Base-by-base conservation (phyloP, 2,888 invertebrate genomes). In the Carterocephalus palaemon region DNA sequence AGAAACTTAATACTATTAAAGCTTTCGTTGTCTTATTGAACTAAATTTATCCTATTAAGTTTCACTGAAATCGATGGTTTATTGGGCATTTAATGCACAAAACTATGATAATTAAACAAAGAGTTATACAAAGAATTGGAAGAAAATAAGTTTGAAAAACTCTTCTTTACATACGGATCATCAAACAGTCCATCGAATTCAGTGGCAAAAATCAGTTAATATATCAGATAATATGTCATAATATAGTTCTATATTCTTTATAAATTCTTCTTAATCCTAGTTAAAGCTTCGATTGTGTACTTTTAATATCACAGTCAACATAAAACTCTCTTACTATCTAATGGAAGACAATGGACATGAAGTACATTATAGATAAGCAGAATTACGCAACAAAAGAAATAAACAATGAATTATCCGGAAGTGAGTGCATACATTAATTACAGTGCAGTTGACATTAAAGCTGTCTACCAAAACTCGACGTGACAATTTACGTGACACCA, bases 381-480 rank as follows among this genome's bases (percentile, higher is more conserved):
- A 43, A 37, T 37, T 43, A 53, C 34, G 46, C 47, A 39, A 41
- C 24, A 43, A 47, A 26, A 17, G 36, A 40, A 36, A 47, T n/a
- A 50, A 47, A 41, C 36, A 45, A 48, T 46, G 38, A 60, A 63
- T 65, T 62, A 70, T 64, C 59, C 69, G 68, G 64, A 66, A 77
- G 71, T 57, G 66, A 62, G 84, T 84, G 84, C 84, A 66, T 58
- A 60, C 62, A 63, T 77, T n/a, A 77, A 77, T 74, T 82, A 84
- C 84, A 85, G 85, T 86, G 85, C 84, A 72, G 72, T 68, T 58
- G 54, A 65, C 66, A 66, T 83, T 86, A 86, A 86, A 86, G 86
- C 86, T 86, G 83, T 81, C 78, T 86, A 86, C 86, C 86, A 86
- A 85, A 86, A 84, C 79, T 77, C 71, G 75, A 56, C 54, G 59